These are phyloP conservation scores for Sebastes itinus DNA, from an alignment of 2,797 vertebrate species.

Conservation along the genomic window DNA sequence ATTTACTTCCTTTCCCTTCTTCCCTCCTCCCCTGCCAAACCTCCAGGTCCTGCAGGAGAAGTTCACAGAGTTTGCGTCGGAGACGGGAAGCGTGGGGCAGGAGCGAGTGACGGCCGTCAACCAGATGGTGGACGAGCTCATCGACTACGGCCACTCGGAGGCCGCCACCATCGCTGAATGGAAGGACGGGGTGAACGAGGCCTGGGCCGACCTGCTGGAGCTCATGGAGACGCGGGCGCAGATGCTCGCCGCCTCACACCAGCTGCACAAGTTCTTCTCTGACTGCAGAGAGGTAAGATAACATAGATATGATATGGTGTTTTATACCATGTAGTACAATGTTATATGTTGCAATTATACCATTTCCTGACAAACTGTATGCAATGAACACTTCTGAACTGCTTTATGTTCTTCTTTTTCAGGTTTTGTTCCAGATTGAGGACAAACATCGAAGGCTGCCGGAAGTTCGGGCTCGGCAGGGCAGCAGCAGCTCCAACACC, in stretches of 20 bases:
- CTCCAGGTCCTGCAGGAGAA: conserved; percentile 91
- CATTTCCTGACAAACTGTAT: background rate
- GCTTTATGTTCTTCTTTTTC: background rate
- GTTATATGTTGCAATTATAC: background rate
- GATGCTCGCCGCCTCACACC: conserved; percentile 92
- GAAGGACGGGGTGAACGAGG: conserved; percentile 96
- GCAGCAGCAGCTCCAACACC: conserved; percentile 83
- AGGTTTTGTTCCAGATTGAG: conserved; percentile 89
- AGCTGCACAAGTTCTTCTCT: conserved; percentile 95
- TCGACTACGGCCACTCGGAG: conserved; percentile 92
- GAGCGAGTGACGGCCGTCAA: conserved; percentile 92
- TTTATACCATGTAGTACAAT: background rate
- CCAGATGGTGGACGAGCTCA: conserved; percentile 97
- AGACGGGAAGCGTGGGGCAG: conserved; percentile 89
- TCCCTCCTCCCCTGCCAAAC: background rate
- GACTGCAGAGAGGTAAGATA: conserved; percentile 87
- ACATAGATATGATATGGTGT: background rate
- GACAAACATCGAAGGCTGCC: conserved; percentile 91
- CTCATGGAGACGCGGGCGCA: conserved; percentile 93
- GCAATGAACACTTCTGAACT: rapidly evolving
- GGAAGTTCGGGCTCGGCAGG: conserved; percentile 84
- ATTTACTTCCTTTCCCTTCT: background rate
- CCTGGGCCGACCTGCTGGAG: conserved; percentile 95
- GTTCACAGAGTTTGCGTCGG: conserved; percentile 91
- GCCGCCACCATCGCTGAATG: conserved; percentile 95